Evolutionary conservation across 2,113 vertebrate genomes (phyloP).

Genomic region (Turnix velox): DNA sequence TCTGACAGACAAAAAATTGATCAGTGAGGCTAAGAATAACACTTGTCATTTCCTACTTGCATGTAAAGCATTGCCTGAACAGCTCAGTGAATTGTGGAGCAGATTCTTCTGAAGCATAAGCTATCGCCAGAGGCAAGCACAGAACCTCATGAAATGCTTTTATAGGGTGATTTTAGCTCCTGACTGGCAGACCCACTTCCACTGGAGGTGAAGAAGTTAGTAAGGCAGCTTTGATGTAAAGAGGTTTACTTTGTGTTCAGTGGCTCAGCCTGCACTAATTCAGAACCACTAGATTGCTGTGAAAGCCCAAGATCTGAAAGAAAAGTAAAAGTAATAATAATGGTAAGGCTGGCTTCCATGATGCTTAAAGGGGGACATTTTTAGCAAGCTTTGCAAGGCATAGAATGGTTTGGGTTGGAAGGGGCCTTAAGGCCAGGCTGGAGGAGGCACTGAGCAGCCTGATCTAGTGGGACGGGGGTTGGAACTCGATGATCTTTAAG

Average conservation of each 20-base stretch:
- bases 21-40: neutral
- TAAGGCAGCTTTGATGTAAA: conserved; percentile 3
- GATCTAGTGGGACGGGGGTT: too few species aligned
- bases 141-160: neutral
- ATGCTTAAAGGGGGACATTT: neutral
- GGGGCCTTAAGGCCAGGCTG: too few species aligned
- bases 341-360: neutral
- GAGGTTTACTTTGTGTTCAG: conserved; percentile 13
- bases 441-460: too few species aligned
- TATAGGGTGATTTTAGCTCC: neutral
- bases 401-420: too few species aligned
- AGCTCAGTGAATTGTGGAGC: neutral
- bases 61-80: neutral
- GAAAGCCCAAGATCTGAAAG: neutral
- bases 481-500: too few species aligned
- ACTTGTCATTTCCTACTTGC: neutral
- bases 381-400: neutral
- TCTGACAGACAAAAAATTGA: conserved; percentile 19
- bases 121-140: neutral
- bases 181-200: neutral
- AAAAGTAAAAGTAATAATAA: neutral
- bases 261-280: neutral
- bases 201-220: neutral
- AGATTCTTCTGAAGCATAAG: neutral
- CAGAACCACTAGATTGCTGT: neutral